phyloP scores from a whole-genome alignment of 2,888 invertebrate genomes.

The Anticlea derivata region DNA sequence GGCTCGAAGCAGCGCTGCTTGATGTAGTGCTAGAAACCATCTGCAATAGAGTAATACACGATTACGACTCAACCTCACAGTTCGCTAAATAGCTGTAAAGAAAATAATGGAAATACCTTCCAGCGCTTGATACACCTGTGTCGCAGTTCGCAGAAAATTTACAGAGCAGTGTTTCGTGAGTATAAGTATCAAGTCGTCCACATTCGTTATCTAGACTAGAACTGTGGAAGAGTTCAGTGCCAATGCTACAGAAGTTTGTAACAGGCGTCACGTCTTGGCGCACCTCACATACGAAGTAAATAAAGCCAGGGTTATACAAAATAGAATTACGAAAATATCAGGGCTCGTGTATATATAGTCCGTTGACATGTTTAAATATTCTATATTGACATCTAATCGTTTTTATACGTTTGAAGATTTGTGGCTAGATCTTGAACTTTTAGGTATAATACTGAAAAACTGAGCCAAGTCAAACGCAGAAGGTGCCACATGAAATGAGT shows the following conservation, averaged over 20 bases:
- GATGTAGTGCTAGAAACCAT: conserved; percentile 85
- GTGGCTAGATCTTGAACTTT: background rate
- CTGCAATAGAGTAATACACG: conserved; percentile 46
- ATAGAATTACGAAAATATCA: conserved; percentile 70
- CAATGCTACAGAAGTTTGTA: conserved; percentile 73
- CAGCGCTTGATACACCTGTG: conserved; percentile 21
- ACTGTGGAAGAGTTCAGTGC: conserved; percentile 77
- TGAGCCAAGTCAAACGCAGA: no score
- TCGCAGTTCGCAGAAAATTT: conserved; percentile 10
- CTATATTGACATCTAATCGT: conserved; percentile 44
- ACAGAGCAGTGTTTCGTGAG: conserved; percentile 27
- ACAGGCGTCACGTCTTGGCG: conserved; percentile 79
- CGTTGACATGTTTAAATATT: conserved; percentile 39
- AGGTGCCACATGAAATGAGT: background rate
- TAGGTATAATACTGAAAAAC: no score
- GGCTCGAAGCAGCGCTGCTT: conserved; percentile 84
- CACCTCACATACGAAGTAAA: conserved; percentile 69
- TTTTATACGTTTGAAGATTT: conserved; percentile 9
- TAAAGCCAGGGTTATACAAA: conserved; percentile 72
- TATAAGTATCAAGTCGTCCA: conserved; percentile 53
- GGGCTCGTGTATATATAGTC: conserved; percentile 52
- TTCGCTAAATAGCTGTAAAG: background rate
- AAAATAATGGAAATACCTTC: conserved; percentile 27
- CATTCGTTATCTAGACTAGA: conserved; percentile 75
- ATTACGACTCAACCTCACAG: conserved; percentile 5